Percentiles rank a stretch among this genome's conserved stretches.
These are phyloP conservation scores for Sepiola atlantica DNA, from an alignment of 2,888 invertebrate species.

Conservation along the genomic window DNA sequence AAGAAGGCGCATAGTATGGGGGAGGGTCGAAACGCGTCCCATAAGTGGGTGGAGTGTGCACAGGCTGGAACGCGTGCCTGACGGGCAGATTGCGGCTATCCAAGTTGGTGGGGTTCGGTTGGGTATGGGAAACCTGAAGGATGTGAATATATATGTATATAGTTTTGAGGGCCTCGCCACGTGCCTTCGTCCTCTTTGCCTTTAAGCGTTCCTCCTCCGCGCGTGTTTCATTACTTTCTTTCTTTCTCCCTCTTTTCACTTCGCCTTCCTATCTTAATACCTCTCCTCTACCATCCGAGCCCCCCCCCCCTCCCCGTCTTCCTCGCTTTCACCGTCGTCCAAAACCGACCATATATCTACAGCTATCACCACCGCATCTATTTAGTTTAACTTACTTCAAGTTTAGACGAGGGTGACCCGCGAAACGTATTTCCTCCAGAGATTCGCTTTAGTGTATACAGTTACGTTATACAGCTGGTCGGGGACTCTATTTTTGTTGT, in stretches of 20 bases:
- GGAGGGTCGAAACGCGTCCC: not conserved
- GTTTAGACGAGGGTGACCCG: not conserved
- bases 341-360: not conserved
- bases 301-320: not conserved
- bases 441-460: not conserved
- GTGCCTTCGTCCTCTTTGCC: not conserved
- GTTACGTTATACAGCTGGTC: not conserved
- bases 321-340: not conserved
- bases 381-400: not conserved
- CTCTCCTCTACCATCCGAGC: no score
- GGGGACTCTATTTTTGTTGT: no score
- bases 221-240: not conserved
- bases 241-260: not conserved
- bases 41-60: not conserved
- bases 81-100: constrained; percentile 22
- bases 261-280: not conserved
- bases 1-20: not conserved
- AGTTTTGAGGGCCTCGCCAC: not conserved
- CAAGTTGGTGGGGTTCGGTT: not conserved
- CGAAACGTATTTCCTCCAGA: not conserved
- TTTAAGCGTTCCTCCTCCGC: not conserved
- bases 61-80: constrained; percentile 8
- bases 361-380: not conserved
- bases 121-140: not conserved
- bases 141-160: not conserved